Conservation (phyloP, 1,140 invertebrate genomes). For the Lasioglossum baleicum region DNA sequence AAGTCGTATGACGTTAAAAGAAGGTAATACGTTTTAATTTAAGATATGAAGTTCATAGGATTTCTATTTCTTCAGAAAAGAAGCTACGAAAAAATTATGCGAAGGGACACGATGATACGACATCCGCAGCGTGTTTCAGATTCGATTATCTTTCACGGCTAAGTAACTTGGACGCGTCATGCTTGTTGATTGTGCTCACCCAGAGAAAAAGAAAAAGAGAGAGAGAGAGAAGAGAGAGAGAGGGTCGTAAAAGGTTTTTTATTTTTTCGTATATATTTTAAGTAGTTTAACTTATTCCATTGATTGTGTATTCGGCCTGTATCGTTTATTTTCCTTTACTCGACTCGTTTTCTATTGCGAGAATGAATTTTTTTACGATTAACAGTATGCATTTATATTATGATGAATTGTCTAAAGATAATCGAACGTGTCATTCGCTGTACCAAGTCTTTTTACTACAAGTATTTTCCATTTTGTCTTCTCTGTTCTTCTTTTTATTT, state of each 20-base stretch:
- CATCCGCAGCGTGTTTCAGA: constrained; percentile 66
- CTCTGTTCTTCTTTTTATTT: constrained; percentile 23
- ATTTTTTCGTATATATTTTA: constrained; percentile 32
- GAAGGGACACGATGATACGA: constrained; percentile 64
- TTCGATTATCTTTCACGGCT: constrained; percentile 68
- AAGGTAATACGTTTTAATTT: constrained; percentile 71
- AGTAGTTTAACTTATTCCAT: constrained; percentile 23
- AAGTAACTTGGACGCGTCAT: constrained; percentile 16
- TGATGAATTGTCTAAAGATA: constrained; percentile 60
- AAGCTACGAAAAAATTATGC: constrained; percentile 46
- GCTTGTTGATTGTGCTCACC: constrained; percentile 24
- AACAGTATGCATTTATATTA: constrained; percentile 13
- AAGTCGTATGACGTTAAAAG: constrained; percentile 73
- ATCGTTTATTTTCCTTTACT: constrained; percentile 18
- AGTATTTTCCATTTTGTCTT: constrained; percentile 34
- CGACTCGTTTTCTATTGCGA: not conserved
- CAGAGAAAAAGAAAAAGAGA: too few species aligned
- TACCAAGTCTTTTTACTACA: constrained; percentile 34
- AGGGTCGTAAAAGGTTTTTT: constrained; percentile 2
- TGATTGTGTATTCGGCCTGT: constrained; percentile 8
- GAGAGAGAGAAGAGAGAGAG: constrained; percentile 7
- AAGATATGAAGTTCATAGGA: constrained; percentile 68
- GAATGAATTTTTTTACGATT: not conserved
- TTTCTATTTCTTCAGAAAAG: constrained; percentile 66
- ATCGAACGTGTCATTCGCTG: constrained; percentile 71